A percentile compares a stretch with the other conserved stretches of the same genome.
Evolutionary conservation across 2,888 invertebrate species (phyloP).

Genomic region (Cheilosia grossa): DNA sequence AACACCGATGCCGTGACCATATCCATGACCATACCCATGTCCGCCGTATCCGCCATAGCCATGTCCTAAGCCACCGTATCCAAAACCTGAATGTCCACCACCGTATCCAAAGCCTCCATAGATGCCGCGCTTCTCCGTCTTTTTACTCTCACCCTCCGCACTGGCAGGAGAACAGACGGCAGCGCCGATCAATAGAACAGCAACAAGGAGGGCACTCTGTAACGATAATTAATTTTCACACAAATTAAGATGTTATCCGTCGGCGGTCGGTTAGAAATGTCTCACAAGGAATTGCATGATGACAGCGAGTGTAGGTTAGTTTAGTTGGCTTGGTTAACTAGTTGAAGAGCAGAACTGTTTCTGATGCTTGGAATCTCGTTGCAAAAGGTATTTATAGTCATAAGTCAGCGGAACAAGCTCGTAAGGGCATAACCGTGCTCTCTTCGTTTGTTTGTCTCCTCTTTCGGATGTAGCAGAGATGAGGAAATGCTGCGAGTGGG

Average conservation of each 20-base stretch:
- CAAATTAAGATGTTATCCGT: slow-evolving; percentile 6
- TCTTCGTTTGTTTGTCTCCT: slow-evolving; percentile 14
- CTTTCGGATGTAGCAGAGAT: slow-evolving; percentile 32
- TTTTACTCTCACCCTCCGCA: slow-evolving; percentile 52
- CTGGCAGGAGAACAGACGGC: slow-evolving; percentile 23
- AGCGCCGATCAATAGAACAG: slow-evolving; percentile 43
- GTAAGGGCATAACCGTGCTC: slow-evolving; percentile 52
- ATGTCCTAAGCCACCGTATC: slow-evolving; percentile 51
- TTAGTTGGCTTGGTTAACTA: slow-evolving; percentile 29
- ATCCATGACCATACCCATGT: slow-evolving; percentile 11
- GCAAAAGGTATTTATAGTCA: slow-evolving; percentile 67
- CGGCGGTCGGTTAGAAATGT: not conserved
- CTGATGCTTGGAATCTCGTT: slow-evolving; percentile 48
- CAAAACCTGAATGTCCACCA: slow-evolving; percentile 29
- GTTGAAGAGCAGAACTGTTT: slow-evolving; percentile 56
- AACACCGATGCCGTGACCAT: not conserved
- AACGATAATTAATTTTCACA: slow-evolving; percentile 7
- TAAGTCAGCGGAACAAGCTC: slow-evolving; percentile 21
- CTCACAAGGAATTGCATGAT: slow-evolving; percentile 67
- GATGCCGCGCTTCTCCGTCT: slow-evolving; percentile 70
- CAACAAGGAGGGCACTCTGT: slow-evolving; percentile 43
- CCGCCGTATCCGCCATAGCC: slow-evolving; percentile 26
- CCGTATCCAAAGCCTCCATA: slow-evolving; percentile 70
- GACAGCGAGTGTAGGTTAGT: slow-evolving; percentile 6
- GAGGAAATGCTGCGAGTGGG: slow-evolving; percentile 35